Conservation (phyloP, 2,888 invertebrate genomes). For the Heliconius sara region DNA sequence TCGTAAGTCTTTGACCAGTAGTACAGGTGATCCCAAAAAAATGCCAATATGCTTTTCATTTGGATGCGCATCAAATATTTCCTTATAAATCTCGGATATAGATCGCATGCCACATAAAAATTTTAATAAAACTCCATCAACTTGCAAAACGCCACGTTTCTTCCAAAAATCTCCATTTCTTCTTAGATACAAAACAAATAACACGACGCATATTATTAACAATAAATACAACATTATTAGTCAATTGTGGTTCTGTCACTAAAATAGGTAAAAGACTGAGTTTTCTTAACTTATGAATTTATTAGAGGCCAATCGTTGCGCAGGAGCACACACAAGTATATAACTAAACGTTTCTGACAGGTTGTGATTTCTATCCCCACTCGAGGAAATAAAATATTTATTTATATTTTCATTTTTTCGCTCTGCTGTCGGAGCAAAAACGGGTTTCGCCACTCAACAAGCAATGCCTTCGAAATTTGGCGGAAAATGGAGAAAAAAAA, state of each 20-base stretch:
- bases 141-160: conserved; percentile 43
- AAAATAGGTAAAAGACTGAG: background rate
- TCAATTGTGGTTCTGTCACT: conserved; percentile 1
- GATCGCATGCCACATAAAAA: conserved; percentile 40
- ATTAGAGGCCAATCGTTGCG: too few species aligned
- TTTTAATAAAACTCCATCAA: conserved; percentile 40
- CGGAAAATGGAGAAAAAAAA: too few species aligned
- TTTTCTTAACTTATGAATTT: background rate
- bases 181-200: conserved; percentile 16
- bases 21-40: conserved; percentile 45
- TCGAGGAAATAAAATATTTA: too few species aligned
- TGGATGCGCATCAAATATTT: conserved; percentile 42
- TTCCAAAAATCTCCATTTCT: conserved; percentile 43
- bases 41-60: conserved; percentile 40
- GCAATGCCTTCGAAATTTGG: too few species aligned
- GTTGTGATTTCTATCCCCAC: too few species aligned
- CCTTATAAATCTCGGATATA: conserved; percentile 43
- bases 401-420: too few species aligned
- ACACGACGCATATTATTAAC: conserved; percentile 8
- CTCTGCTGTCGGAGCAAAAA: too few species aligned
- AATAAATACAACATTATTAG: conserved; percentile 34
- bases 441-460: too few species aligned
- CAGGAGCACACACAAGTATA: too few species aligned
- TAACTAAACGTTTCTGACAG: too few species aligned
- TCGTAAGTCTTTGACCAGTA: conserved; percentile 57